A percentile compares a stretch with the other conserved stretches of the same genome.
Evolutionary conservation across 2,113 vertebrate genomes (phyloP).

Genomic region (Hydrochoerus hydrochaeris): DNA sequence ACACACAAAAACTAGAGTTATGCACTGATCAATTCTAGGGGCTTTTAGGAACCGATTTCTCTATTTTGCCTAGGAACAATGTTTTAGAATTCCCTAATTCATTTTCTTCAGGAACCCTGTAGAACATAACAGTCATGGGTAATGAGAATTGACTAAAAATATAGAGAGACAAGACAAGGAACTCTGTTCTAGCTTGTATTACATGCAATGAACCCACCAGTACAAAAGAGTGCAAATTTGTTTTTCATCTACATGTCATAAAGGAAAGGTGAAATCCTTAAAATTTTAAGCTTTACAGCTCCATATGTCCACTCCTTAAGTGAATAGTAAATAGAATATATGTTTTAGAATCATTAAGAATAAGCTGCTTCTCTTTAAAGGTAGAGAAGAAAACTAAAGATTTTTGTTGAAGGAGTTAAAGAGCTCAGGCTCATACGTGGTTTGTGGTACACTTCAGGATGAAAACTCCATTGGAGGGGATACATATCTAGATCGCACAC

Average conservation of each 20-base stretch:
- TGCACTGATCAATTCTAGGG: not conserved
- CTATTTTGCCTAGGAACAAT: not conserved
- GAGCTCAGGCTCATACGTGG: not conserved
- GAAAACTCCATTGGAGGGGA: not conserved
- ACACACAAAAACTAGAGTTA: not conserved
- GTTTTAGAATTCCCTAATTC: not conserved
- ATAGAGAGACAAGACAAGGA: not conserved
- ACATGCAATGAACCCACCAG: not conserved
- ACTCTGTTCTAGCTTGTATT: not conserved
- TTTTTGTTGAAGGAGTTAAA: not conserved
- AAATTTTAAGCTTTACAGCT: not conserved
- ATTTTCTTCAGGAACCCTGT: not conserved
- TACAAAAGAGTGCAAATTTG: not conserved
- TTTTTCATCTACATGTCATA: not conserved
- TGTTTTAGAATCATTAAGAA: slow-evolving; percentile 38
- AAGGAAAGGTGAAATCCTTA: not conserved
- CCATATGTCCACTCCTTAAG: not conserved
- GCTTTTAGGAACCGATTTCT: not conserved
- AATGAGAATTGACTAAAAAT: slow-evolving; percentile 7
- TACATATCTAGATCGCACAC: not conserved
- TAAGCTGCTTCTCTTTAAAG: not conserved
- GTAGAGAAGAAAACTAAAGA: not conserved
- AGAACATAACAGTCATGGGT: not conserved
- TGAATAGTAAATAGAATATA: not conserved
- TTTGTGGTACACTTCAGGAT: not conserved